Evolutionary conservation across 2,113 vertebrate genomes (phyloP).

Genomic region (Leptodactylus fuscus): DNA sequence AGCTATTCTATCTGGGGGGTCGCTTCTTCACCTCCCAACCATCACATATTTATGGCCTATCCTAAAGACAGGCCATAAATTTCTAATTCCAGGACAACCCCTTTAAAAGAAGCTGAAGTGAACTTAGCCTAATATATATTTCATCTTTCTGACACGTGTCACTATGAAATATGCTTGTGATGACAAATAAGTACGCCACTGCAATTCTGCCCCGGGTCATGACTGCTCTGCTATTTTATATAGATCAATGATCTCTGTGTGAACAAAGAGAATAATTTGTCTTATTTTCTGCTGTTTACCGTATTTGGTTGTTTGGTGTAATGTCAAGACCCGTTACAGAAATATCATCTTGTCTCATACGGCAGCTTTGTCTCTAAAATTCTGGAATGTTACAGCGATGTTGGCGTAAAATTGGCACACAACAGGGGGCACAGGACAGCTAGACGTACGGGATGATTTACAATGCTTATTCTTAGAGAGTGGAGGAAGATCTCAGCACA

Average conservation of each 20-base stretch:
- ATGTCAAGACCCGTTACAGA: no score
- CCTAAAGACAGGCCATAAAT: no score
- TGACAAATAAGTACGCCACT: no score
- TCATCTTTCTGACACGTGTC: no score
- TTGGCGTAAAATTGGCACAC: not conserved
- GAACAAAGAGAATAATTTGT: not conserved
- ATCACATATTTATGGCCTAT: no score
- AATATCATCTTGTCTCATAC: not conserved
- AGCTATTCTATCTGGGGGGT: no score
- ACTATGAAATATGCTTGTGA: no score
- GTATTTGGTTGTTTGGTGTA: not conserved
- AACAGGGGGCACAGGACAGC: not conserved
- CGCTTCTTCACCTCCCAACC: no score
- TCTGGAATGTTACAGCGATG: slow-evolving; percentile 28
- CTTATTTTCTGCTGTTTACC: not conserved
- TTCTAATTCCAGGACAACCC: no score
- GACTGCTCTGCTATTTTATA: not conserved
- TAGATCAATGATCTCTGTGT: not conserved
- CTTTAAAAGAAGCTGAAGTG: no score
- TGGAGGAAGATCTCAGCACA: not conserved
- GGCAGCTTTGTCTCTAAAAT: slow-evolving; percentile 2
- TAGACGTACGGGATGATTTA: not conserved
- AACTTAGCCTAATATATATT: no score
- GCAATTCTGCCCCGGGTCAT: not conserved
- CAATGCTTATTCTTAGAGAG: not conserved